These are phyloP conservation scores for Porites divaricata DNA, from an alignment of 92 coral and sea anemone species.

Conservation along the genomic window DNA sequence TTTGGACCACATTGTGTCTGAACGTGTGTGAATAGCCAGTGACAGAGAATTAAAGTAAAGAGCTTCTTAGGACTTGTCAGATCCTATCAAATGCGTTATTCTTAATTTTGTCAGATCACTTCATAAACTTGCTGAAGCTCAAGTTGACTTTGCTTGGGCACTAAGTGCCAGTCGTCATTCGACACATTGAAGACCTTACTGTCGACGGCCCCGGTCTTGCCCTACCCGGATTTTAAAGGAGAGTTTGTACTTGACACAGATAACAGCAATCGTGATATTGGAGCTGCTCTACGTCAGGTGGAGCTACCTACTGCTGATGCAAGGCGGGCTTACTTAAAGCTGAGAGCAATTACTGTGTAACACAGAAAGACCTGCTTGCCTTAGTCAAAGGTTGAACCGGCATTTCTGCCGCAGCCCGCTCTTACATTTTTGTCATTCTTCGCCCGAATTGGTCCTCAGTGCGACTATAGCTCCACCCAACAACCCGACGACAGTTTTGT, in stretches of 20 bases:
- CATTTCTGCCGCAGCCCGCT: no score
- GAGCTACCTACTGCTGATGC: constrained; percentile 26
- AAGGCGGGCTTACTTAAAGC: constrained; percentile 27
- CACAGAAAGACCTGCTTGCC: constrained; percentile 36
- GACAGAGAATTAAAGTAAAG: constrained; percentile 47
- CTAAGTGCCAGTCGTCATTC: constrained; percentile 34
- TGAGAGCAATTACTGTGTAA: constrained; percentile 42
- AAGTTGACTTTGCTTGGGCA: constrained; percentile 42
- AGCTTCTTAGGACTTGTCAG: constrained; percentile 67
- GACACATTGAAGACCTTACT: constrained; percentile 20
- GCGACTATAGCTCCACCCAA: no score
- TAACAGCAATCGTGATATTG: constrained; percentile 35
- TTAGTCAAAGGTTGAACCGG: neutral
- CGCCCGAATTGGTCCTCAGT: no score
- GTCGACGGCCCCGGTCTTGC: constrained; percentile 45
- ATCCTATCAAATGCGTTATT: constrained; percentile 15
- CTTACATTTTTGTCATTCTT: no score
- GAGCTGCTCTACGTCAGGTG: constrained; percentile 17
- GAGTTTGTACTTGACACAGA: constrained; percentile 41
- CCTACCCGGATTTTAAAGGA: constrained; percentile 37
- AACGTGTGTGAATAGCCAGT: constrained; percentile 55
- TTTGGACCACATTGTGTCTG: constrained; percentile 60
- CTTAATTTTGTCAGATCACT: neutral
- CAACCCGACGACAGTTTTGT: no score
- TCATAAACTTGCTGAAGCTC: constrained; percentile 53